Conservation (phyloP, 53 echinoderm and acorn worm genomes). For the Antedon mediterranea region DNA sequence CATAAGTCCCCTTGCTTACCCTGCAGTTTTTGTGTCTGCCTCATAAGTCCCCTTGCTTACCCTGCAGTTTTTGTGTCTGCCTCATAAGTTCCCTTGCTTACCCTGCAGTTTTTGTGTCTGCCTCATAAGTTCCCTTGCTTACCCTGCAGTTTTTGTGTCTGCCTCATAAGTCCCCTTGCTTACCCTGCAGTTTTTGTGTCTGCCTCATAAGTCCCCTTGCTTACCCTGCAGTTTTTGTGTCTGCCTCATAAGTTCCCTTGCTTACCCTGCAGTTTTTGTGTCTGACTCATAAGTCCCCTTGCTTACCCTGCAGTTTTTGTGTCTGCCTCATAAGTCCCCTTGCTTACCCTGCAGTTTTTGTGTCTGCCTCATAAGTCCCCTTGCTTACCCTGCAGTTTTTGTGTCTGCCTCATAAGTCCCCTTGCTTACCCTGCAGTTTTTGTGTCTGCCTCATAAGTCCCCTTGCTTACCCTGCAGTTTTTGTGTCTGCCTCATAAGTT, state of each 20-base stretch:
- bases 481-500: constrained; percentile 57
- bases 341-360: constrained; percentile 51
- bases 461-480: constrained; percentile 48
- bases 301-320: constrained; percentile 59
- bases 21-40: constrained; percentile 78
- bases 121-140: constrained; percentile 38
- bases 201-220: constrained; percentile 41
- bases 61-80: constrained; percentile 83
- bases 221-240: constrained; percentile 70
- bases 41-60: constrained; percentile 36
- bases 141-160: constrained; percentile 79
- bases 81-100: constrained; percentile 33
- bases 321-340: constrained; percentile 53
- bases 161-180: constrained; percentile 43
- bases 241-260: constrained; percentile 47
- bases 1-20: constrained; percentile 36
- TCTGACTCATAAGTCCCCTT: constrained; percentile 55
- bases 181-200: constrained; percentile 80
- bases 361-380: constrained; percentile 59
- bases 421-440: constrained; percentile 40
- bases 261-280: constrained; percentile 60
- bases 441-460: constrained; percentile 62
- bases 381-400: constrained; percentile 42
- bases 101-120: constrained; percentile 81
- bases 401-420: constrained; percentile 68